These are phyloP conservation scores for Drosophila willistoni DNA, from an alignment of 1,140 invertebrate genomes.

Conservation along the genomic window DNA sequence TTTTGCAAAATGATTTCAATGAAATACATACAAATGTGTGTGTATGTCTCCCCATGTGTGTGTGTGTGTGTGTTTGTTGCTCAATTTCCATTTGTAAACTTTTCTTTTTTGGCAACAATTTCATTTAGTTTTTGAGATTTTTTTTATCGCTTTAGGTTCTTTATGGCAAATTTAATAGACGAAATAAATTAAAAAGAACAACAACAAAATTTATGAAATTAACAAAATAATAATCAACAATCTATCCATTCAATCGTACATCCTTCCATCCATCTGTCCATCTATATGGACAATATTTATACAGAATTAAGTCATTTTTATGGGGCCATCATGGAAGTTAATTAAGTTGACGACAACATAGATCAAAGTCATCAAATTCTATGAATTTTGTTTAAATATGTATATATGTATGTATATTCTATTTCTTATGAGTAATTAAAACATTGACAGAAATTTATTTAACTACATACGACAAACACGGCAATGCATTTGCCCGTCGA, in stretches of 20 bases:
- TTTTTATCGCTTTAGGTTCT: slow-evolving; percentile 23
- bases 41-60: background rate
- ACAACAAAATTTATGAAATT: slow-evolving; percentile 15
- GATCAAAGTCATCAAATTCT: slow-evolving; percentile 10
- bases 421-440: too few species aligned
- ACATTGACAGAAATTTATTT: too few species aligned
- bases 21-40: slow-evolving; percentile 19
- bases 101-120: slow-evolving; percentile 25
- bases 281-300: background rate
- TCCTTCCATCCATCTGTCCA: background rate
- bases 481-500: too few species aligned
- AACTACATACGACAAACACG: too few species aligned
- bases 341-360: slow-evolving; percentile 48
- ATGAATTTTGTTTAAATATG: slow-evolving; percentile 4
- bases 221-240: slow-evolving; percentile 5
- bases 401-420: background rate
- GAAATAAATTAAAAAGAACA: slow-evolving; percentile 53
- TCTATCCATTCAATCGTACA: background rate
- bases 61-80: background rate
- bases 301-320: slow-evolving; percentile 15
- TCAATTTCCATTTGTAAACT: slow-evolving; percentile 43
- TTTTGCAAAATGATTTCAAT: slow-evolving; percentile 20
- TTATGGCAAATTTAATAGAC: slow-evolving; percentile 54
- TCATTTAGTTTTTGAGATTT: slow-evolving; percentile 44
- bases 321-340: slow-evolving; percentile 23